phyloP scores from a whole-genome alignment of 1,140 invertebrate species.

The Leptinotarsa texana region DNA sequence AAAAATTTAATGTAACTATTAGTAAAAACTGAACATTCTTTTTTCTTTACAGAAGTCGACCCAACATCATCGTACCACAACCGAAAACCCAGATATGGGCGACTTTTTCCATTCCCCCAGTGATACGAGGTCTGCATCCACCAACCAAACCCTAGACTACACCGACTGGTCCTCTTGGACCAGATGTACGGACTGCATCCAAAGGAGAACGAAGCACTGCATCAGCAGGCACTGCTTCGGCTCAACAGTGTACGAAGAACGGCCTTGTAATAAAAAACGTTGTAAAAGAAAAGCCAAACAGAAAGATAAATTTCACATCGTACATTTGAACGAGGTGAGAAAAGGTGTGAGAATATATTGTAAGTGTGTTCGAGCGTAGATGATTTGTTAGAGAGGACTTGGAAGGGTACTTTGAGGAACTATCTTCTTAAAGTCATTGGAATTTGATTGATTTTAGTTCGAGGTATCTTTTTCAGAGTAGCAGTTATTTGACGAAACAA shows the following conservation, averaged over 20 bases:
- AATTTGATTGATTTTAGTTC: background rate
- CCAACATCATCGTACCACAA: background rate
- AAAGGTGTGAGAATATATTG: background rate
- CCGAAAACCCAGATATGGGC: background rate
- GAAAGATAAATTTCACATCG: constrained; percentile 41
- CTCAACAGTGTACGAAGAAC: constrained; percentile 47
- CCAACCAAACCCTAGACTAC: constrained; percentile 12
- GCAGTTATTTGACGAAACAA: constrained; percentile 40
- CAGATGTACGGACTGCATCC: constrained; percentile 46
- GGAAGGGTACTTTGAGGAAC: background rate
- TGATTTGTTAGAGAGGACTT: background rate
- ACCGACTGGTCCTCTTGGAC: constrained; percentile 47
- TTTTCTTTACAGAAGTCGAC: constrained; percentile 9
- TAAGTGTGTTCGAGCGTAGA: too few species aligned
- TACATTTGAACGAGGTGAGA: constrained; percentile 44
- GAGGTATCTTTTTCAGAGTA: constrained; percentile 39
- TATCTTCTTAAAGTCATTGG: background rate
- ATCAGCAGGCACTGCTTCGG: constrained; percentile 39
- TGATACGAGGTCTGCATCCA: background rate
- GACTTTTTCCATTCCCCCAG: background rate
- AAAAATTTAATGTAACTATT: background rate
- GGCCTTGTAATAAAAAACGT: constrained; percentile 44
- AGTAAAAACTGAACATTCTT: background rate
- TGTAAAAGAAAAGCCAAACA: constrained; percentile 45
- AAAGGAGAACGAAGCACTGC: constrained; percentile 49